A percentile compares a stretch with the other conserved stretches of the same genome.
phyloP scores from a whole-genome alignment of 2,113 vertebrate genomes.

The Saccopteryx bilineata region DNA sequence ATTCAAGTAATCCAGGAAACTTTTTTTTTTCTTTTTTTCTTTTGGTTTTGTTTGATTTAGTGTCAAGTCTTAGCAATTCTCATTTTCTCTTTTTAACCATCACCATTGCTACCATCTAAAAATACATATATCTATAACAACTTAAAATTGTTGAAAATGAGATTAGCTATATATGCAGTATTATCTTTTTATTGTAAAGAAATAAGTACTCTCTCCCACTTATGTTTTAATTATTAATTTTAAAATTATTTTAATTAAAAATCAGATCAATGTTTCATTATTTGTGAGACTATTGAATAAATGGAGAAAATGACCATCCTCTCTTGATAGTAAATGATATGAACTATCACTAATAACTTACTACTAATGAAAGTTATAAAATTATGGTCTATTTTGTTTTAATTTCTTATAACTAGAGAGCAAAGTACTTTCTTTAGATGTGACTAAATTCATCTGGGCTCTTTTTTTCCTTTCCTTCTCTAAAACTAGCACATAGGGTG shows the following conservation, averaged over 20 bases:
- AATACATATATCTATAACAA: not conserved
- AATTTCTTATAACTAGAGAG: not conserved
- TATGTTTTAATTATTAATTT: conserved; percentile 5
- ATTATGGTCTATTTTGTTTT: not conserved
- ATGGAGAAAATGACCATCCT: not conserved
- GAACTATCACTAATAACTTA: not conserved
- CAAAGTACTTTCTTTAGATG: not conserved
- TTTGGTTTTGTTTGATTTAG: not conserved
- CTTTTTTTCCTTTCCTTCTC: not conserved
- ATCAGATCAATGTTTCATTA: conserved; percentile 24
- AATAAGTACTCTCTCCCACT: not conserved
- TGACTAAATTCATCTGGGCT: not conserved
- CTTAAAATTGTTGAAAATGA: not conserved
- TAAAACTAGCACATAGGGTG: not conserved
- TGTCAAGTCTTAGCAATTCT: not conserved
- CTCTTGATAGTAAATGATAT: not conserved
- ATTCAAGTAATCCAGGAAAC: not conserved
- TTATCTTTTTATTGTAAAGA: not conserved
- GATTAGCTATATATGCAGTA: not conserved
- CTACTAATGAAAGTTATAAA: not conserved
- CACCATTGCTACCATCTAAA: not conserved
- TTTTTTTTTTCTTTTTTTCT: not conserved
- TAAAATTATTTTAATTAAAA: conserved; percentile 34
- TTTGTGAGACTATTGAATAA: not conserved
- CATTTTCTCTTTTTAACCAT: conserved; percentile 22